Base-by-base conservation (phyloP, 2,113 vertebrate genomes). In the Heterochromis multidens region DNA sequence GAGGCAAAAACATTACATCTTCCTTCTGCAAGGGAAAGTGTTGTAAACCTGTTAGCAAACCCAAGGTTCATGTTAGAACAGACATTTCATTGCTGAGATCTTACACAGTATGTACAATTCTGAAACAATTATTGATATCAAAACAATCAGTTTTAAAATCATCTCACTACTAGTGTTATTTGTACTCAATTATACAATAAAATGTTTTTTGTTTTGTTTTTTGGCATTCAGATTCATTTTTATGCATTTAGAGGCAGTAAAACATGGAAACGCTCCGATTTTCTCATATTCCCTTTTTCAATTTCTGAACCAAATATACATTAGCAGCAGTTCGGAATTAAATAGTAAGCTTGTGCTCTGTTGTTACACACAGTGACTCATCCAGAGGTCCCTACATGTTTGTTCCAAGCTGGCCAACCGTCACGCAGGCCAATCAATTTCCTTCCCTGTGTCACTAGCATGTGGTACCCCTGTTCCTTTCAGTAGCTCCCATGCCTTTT, bases 211-310 rank as follows among this genome's bases (percentile, higher is more conserved):
- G 23, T 25, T 49, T 23, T 79, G 87, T 95, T 94, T 88, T 96
- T 96, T 96, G 95, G 94, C 95, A 94, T 95, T 95, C 88, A 90
- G 85, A 87, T 88, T 83, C 74, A 10, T 91, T 88, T 91, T 88
- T 14, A 25, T 80, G 56, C 62, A 81, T 85, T 58, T 72, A 88
- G 80, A 95, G 91, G 91, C 92, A 91, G 84, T 72, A 88, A 92
- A 87, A 91, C 87, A 72, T 57, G 54, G 76, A 91, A 89, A 95
- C 74, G 76, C 86, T 80, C 59, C 16, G 77, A 80, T 91, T 86
- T 91, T 80, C 72, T 58, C 33, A 79, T 84, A 93, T 94, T 95
- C 94, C 95, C 94, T 95, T 96, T 95, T 91, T 92, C 25, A 37
- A n/a, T 89, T 89, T 87, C 84, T 81, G 87, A 87, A 92, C 90